Percentiles rank a stretch among this genome's conserved stretches.
Evolutionary conservation across 2,113 vertebrate species (phyloP).

Genomic region (Emydura subglobosa): DNA sequence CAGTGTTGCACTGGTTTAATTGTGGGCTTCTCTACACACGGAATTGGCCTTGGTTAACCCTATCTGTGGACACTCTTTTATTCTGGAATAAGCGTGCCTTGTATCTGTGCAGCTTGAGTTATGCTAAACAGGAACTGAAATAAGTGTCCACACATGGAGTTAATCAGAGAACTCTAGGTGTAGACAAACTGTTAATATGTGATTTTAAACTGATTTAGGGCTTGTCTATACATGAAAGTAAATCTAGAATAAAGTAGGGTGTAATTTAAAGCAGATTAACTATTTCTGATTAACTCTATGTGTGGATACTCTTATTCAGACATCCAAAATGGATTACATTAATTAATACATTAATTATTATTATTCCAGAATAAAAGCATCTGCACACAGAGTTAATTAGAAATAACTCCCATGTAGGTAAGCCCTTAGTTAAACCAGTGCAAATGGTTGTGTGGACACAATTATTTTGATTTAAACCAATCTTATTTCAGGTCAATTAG

Average conservation of each 20-base stretch:
- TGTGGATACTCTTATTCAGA: no score
- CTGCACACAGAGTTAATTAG: not conserved
- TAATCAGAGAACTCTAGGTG: conserved; percentile 47
- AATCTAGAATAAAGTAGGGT: not conserved
- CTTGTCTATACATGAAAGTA: no score
- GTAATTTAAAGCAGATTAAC: not conserved
- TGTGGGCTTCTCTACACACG: not conserved
- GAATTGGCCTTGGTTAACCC: not conserved
- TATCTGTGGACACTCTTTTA: not conserved
- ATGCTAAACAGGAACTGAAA: not conserved
- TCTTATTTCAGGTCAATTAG: conserved; percentile 24
- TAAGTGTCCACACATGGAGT: conserved; percentile 50
- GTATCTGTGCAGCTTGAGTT: not conserved
- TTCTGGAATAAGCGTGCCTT: not conserved
- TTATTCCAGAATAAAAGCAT: not conserved
- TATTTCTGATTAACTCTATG: no score
- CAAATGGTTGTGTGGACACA: not conserved
- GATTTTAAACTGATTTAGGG: conserved; percentile 17
- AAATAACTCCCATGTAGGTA: not conserved
- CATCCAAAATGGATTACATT: not conserved
- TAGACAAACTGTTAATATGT: conserved; percentile 30
- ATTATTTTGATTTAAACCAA: not conserved
- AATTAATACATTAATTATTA: not conserved
- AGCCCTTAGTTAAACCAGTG: not conserved
- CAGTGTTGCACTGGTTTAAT: not conserved